Evolutionary conservation across 1,140 invertebrate species (phyloP).

Genomic region (Lasaia peninsularis): DNA sequence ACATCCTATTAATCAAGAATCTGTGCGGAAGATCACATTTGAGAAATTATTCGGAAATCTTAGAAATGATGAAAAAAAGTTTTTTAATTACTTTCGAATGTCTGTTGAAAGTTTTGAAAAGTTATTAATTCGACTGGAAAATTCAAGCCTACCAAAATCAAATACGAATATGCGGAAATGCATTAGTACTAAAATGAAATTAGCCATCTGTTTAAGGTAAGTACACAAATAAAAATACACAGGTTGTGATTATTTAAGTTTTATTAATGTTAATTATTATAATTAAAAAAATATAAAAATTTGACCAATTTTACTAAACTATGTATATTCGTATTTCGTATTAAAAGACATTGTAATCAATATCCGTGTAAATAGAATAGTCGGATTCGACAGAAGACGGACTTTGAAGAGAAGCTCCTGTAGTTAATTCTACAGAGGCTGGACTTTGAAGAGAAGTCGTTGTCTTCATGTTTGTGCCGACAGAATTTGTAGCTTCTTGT

Average conservation of each 20-base stretch:
- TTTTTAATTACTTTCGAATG: constrained; percentile 28
- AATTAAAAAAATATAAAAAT: constrained; percentile 11
- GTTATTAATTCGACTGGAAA: constrained; percentile 23
- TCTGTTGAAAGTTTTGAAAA: constrained; percentile 29
- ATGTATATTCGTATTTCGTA: constrained; percentile 23
- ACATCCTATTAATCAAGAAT: constrained; percentile 37
- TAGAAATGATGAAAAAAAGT: constrained; percentile 26
- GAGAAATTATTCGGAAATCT: constrained; percentile 23
- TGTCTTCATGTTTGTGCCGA: constrained; percentile 18
- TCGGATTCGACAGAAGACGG: constrained; percentile 27
- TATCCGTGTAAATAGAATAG: constrained; percentile 28
- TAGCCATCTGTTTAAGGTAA: too few relatives aligned
- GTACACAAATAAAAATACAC: too few relatives aligned
- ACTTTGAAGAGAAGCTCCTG: constrained; percentile 26
- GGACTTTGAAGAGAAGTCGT: constrained; percentile 16
- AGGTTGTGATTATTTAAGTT: too few relatives aligned
- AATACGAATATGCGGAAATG: constrained; percentile 23
- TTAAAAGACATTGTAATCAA: constrained; percentile 25
- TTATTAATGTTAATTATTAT: too few relatives aligned
- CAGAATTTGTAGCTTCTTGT: constrained; percentile 30
- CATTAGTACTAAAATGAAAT: constrained; percentile 26
- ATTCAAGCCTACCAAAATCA: constrained; percentile 24
- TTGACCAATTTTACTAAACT: constrained; percentile 15
- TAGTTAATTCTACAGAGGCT: constrained; percentile 22
- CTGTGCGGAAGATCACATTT: constrained; percentile 20